A percentile compares a stretch with the other conserved stretches of the same genome.
Conservation (phyloP, 2,113 vertebrate genomes). For the Paraplagusia blochii region DNA sequence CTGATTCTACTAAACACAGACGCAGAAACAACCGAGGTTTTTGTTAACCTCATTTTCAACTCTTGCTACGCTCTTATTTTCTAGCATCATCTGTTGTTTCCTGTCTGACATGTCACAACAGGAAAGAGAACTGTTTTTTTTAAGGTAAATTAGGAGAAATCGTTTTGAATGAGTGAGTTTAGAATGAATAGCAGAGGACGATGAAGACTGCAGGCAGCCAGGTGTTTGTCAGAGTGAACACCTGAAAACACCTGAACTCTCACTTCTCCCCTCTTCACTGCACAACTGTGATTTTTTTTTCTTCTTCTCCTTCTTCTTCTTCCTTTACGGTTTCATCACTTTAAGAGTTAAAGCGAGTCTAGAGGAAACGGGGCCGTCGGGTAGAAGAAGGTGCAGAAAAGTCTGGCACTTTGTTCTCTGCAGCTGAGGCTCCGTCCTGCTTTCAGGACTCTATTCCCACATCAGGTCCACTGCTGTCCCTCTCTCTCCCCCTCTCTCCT, state of each 20-base stretch:
- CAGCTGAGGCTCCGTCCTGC: constrained; percentile 58
- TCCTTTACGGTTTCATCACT: neutral
- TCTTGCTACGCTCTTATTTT: too few species aligned
- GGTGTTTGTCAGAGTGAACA: constrained; percentile 26
- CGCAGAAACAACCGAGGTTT: too few species aligned
- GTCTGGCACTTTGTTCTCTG: constrained; percentile 52
- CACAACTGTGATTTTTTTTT: neutral
- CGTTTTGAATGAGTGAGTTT: too few species aligned
- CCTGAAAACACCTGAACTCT: constrained; percentile 30
- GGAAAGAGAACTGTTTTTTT: too few species aligned
- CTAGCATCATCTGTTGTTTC: too few species aligned
- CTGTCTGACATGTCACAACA: too few species aligned
- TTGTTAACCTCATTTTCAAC: too few species aligned
- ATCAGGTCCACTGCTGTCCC: constrained; percentile 11
- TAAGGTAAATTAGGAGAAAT: too few species aligned
- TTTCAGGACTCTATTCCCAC: constrained; percentile 50
- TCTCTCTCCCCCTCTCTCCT: constrained; percentile 1
- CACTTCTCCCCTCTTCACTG: constrained; percentile 13
- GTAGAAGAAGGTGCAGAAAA: constrained; percentile 37
- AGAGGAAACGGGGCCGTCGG: constrained; percentile 46
- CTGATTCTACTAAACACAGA: too few species aligned
- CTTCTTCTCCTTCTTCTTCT: too few species aligned
- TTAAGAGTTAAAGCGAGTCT: constrained; percentile 34
- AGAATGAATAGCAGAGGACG: constrained; percentile 2
- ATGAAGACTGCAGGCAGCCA: constrained; percentile 20